Conservation (phyloP, 1,140 invertebrate species). For the Marisa cornuarietis region DNA sequence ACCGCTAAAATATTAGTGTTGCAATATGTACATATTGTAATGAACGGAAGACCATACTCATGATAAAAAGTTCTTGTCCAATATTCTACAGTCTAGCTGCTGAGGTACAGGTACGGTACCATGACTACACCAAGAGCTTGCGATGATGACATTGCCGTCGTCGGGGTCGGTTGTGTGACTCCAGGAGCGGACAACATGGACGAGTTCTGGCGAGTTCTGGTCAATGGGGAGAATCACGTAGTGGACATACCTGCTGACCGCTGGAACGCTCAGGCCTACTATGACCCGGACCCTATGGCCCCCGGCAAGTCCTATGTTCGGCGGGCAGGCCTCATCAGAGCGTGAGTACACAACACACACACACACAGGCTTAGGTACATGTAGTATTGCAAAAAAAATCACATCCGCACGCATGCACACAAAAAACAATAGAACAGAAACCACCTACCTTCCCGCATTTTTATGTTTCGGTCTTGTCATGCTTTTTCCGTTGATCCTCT, state of each 20-base stretch:
- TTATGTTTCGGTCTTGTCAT: no score
- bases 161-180: conserved; percentile 35
- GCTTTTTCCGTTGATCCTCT: no score
- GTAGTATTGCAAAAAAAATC: no score
- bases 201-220: conserved; percentile 49
- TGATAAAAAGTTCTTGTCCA: not conserved
- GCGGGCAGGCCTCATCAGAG: conserved; percentile 45
- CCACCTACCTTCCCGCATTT: no score
- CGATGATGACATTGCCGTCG: conserved; percentile 32
- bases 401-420: not conserved
- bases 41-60: no score
- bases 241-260: conserved; percentile 45
- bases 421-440: no score
- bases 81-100: not conserved
- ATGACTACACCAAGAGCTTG: not conserved
- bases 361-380: no score
- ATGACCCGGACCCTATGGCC: conserved; percentile 35
- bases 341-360: conserved; percentile 31
- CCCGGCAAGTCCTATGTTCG: conserved; percentile 46
- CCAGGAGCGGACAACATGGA: conserved; percentile 44
- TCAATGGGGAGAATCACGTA: conserved; percentile 55
- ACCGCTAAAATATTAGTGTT: no score
- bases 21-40: no score
- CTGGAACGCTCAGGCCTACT: conserved; percentile 47
- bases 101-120: not conserved